A percentile compares a stretch with the other conserved stretches of the same genome.
Conservation (phyloP, 2,888 invertebrate species). For the Apotomis capreana region DNA sequence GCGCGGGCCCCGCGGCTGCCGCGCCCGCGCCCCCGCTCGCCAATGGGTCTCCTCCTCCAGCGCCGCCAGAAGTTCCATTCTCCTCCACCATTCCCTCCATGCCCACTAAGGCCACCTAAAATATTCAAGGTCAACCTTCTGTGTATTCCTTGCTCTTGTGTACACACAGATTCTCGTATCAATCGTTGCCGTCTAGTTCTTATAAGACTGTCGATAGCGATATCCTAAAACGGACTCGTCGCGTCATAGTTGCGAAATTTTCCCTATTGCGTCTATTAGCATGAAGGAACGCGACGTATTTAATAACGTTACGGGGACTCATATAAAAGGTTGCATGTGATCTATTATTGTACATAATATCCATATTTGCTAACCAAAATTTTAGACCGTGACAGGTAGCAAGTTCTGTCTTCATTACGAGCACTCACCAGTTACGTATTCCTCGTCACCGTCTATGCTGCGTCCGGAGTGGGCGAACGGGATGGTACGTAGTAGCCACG, state of each 20-base stretch:
- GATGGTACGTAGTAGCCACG: slow-evolving; percentile 96
- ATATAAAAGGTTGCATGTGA: slow-evolving; percentile 56
- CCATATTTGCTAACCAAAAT: slow-evolving; percentile 75
- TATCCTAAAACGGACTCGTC: slow-evolving; percentile 73
- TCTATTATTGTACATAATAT: slow-evolving; percentile 62
- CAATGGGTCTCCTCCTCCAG: slow-evolving; percentile 71
- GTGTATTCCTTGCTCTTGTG: slow-evolving; percentile 70
- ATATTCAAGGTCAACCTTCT: slow-evolving; percentile 83
- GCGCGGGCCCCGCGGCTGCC: slow-evolving; percentile 59
- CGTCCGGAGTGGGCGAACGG: slow-evolving; percentile 96
- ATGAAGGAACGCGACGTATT: slow-evolving; percentile 66
- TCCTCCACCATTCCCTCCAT: slow-evolving; percentile 98
- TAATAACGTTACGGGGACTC: slow-evolving; percentile 52
- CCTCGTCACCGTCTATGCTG: slow-evolving; percentile 97
- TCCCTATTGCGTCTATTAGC: slow-evolving; percentile 74
- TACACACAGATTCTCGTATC: slow-evolving; percentile 56
- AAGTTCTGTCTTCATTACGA: slow-evolving; percentile 81
- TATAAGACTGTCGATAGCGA: slow-evolving; percentile 54
- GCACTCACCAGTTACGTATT: slow-evolving; percentile 97
- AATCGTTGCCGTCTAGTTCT: slow-evolving; percentile 55
- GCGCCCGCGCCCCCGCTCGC: slow-evolving; percentile 59
- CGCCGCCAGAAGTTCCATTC: slow-evolving; percentile 85
- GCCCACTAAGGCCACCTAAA: slow-evolving; percentile 86
- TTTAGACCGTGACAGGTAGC: slow-evolving; percentile 80
- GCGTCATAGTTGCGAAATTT: slow-evolving; percentile 73